phyloP scores from a whole-genome alignment of 2,113 vertebrate genomes.

The Leiothrix lutea region DNA sequence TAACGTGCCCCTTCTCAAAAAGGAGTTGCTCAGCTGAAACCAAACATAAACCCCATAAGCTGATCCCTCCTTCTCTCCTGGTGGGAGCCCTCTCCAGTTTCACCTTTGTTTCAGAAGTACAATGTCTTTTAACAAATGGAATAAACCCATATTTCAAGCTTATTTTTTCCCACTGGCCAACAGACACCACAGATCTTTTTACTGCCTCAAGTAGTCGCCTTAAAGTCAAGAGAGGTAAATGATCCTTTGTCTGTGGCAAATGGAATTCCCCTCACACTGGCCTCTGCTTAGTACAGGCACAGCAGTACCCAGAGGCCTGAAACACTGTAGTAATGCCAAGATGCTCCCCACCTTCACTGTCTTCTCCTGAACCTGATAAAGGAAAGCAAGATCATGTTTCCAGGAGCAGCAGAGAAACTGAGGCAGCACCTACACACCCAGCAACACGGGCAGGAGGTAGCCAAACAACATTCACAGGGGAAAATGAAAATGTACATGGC shows the following conservation, averaged over 20 bases:
- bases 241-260: background rate
- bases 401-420: background rate
- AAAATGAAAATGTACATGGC: background rate
- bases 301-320: background rate
- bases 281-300: background rate
- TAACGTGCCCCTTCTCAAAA: background rate
- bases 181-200: background rate
- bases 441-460: background rate
- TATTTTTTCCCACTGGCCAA: background rate
- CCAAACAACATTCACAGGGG: accelerated
- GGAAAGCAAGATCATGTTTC: background rate
- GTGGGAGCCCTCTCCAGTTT: background rate
- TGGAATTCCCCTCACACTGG: slow-evolving; percentile 38
- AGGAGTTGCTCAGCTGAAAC: background rate
- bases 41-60: background rate
- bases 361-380: background rate
- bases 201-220: background rate
- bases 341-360: background rate
- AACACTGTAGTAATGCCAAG: background rate
- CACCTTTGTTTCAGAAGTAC: background rate
- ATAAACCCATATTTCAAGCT: background rate
- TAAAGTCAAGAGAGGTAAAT: background rate
- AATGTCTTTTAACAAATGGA: background rate
- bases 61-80: background rate
- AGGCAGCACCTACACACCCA: background rate